Evolutionary conservation across 2,113 vertebrate species (phyloP).

Genomic region (Tragelaphus scriptus): DNA sequence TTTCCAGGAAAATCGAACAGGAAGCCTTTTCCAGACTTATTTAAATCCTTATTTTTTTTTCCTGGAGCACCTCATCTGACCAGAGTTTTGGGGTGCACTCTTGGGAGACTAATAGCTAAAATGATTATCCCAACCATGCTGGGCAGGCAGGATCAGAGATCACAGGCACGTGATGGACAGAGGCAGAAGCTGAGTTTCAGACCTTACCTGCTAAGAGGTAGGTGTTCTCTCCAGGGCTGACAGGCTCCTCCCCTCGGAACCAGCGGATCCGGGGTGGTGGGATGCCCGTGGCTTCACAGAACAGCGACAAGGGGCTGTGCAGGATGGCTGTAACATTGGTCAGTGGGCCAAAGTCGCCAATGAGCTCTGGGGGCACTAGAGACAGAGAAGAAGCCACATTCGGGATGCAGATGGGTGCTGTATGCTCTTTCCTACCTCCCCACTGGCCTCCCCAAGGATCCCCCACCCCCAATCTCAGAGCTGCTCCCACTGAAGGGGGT

Average conservation of each 20-base stretch:
- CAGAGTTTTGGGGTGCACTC: neutral
- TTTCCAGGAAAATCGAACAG: neutral
- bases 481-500: neutral
- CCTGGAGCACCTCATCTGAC: neutral
- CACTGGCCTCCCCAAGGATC: neutral
- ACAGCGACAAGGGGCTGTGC: conserved; percentile 72
- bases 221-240: conserved; percentile 78
- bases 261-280: conserved; percentile 76
- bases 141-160: neutral
- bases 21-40: neutral
- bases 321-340: conserved; percentile 56
- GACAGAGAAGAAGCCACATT: fast-evolving
- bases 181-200: neutral
- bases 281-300: conserved; percentile 74
- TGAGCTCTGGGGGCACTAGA: conserved; percentile 88
- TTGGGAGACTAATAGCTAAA: neutral
- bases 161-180: neutral
- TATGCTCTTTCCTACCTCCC: fast-evolving
- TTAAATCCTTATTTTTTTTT: neutral
- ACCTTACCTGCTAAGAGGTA: conserved; percentile 84
- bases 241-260: conserved; percentile 69
- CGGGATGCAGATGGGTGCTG: neutral
- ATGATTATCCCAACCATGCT: no score
- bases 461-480: neutral
- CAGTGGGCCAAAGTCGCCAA: conserved; percentile 52